Evolutionary conservation across 2,797 vertebrate genomes (phyloP), one percentile per base, ranked within the genome.

Genomic region (Pipistrellus kuhlii): DNA sequence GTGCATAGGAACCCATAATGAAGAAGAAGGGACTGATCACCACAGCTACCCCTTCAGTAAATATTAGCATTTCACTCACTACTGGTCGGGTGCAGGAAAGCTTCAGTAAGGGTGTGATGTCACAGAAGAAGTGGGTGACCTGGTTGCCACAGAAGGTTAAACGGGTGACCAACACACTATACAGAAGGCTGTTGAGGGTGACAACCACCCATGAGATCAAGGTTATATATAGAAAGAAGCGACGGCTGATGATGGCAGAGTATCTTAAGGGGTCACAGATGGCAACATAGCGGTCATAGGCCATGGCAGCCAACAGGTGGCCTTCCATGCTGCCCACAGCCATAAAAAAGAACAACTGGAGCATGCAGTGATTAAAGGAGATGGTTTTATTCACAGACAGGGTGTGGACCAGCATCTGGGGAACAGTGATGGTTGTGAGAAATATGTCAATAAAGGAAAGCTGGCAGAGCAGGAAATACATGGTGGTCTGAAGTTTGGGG

Each of bases 71-170:
- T 80, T 97, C 97, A 44, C 82, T 97, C 73, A 96, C 55, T 57
- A 96, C 38, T 6, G 96, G 97, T 18, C 32, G 64, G 76, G 85
- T 96, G 5, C 97, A 97, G 62, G 97, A 97, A 17, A 97, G 96
- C 82, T 97, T 92, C 46, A 97, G 66, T 38, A 97, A 78, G 17
- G 97, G 93, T 41, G 97, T 96, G 51, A 97, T 96, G 41, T 97
- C 97, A 95, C 97, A 97, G 85, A 98, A 98, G 80, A 97, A 97
- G 21, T 98, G 96, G n/a, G 94, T 95, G 68, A 98, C 72, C 38
- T 66, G 69, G 80, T 97, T 97, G 32, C 91, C 88, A 68, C 97
- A 98, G 75, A 97, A 97, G 35, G 89, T 95, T 90, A 97, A 94
- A 1, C 3, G 71, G 51, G 82, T 80, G 23, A 96, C 96, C 71